These are phyloP conservation scores for Brachylomia viminalis DNA, from an alignment of 2,888 invertebrate species.

Conservation along the genomic window DNA sequence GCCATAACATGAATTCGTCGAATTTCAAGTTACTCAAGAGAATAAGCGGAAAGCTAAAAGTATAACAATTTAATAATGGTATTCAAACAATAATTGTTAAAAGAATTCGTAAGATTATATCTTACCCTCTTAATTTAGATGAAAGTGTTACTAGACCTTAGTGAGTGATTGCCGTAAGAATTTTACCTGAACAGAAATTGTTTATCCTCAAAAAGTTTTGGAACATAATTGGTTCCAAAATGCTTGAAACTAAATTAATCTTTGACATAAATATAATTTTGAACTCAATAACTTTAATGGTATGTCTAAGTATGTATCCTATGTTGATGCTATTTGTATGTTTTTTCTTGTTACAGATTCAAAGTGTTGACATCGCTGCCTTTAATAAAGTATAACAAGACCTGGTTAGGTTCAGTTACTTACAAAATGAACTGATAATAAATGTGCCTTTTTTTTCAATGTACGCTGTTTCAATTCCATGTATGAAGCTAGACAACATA, in stretches of 20 bases:
- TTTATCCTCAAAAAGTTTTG: not conserved
- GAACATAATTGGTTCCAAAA: not conserved
- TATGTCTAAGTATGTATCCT: too few relatives aligned
- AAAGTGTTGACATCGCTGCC: conserved; percentile 98
- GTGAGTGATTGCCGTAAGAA: too few relatives aligned
- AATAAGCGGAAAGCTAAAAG: not conserved
- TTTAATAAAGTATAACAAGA: conserved; percentile 96
- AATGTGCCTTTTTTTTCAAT: conserved; percentile 66
- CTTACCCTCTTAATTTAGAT: not conserved
- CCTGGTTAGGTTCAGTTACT: conserved; percentile 33
- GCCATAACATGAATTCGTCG: not conserved
- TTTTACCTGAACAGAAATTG: too few relatives aligned
- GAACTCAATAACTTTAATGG: not conserved
- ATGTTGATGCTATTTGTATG: conserved; percentile 8
- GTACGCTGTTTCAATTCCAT: conserved; percentile 31
- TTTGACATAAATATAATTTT: too few relatives aligned
- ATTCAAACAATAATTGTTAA: not conserved
- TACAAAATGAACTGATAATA: conserved; percentile 58
- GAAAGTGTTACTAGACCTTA: too few relatives aligned
- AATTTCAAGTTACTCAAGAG: not conserved
- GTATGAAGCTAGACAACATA: not conserved
- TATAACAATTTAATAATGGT: too few relatives aligned
- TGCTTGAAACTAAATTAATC: not conserved
- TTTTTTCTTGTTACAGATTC: conserved; percentile 90
- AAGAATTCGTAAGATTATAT: too few relatives aligned